Evolutionary conservation across 1,140 invertebrate species (phyloP), one percentile per base, ranked within the genome.

Genomic region (Campoletis sonorensis): DNA sequence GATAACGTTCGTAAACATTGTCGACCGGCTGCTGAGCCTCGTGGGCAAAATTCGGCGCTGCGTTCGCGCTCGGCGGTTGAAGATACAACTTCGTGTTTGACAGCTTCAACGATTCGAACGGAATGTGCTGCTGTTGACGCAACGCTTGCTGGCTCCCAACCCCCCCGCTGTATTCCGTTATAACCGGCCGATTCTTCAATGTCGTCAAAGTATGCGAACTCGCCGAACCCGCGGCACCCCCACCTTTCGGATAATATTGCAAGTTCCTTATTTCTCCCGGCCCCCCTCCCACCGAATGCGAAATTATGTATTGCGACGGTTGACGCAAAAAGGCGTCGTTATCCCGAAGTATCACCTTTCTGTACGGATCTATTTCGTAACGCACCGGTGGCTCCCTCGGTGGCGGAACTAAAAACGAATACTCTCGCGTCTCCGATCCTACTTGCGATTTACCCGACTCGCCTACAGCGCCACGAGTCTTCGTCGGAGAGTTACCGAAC

Each of bases 321-420:
- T 88, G 88, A 8, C 89, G 79, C 30, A 89, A 23, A 27, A 67
- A 78, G 15, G 76, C 33, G 3, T 78, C 15, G 73, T 79, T 88
- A 0, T 90, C 89, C 1, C 87, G 71, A 0, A 89, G 21, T 0
- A 88, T 73, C 0, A 87, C 26, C n/a, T 91, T 90, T n/a, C 89
- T 85, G 15, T 88, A 86, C 1, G 88, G 77, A 15, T 89, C 88
- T 5, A 90, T 13, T 33, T 91, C 89, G 78, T 89, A 91, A 15
- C 88, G 84, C 15, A 89, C 86, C 0, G 84, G 84, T 0, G 84
- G 84, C 51, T 91, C 89, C 40, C 89, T 88, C 0, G 89, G 90
- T 21, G 90, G 90, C 0, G 91, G 90, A 21, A 92, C 73, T 40
- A 92, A 82, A 40, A 92, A 92, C 0, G 90, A 88, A 78, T 90